Conservation (phyloP, 2,888 invertebrate species). For the Hypercompe scribonia region DNA sequence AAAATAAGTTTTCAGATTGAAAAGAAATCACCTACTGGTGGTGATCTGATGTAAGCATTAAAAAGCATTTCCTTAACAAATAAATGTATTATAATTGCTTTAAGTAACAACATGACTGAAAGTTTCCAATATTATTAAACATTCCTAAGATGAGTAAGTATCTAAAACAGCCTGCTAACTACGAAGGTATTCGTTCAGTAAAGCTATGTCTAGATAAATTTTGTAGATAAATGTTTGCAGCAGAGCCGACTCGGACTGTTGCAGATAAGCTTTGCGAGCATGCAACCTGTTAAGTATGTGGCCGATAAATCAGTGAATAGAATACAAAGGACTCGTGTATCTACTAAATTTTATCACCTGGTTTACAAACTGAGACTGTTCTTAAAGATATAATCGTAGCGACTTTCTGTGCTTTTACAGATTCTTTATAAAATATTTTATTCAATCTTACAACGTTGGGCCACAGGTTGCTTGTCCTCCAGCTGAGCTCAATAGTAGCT, state of each 20-base stretch:
- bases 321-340: slow-evolving; percentile 52
- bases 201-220: slow-evolving; percentile 66
- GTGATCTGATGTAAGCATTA: too few relatives aligned
- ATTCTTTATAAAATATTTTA: slow-evolving; percentile 31
- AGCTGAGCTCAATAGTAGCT: background rate
- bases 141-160: slow-evolving; percentile 49
- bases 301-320: slow-evolving; percentile 64
- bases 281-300: slow-evolving; percentile 66
- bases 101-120: slow-evolving; percentile 37
- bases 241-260: slow-evolving; percentile 55
- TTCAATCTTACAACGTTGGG: slow-evolving; percentile 5
- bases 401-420: slow-evolving; percentile 23
- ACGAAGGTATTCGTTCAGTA: slow-evolving; percentile 47
- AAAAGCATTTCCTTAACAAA: background rate
- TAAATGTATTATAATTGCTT: slow-evolving; percentile 25
- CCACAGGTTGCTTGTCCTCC: background rate
- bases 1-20: background rate
- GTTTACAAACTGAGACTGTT: slow-evolving; percentile 41
- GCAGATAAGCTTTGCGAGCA: slow-evolving; percentile 64
- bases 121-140: slow-evolving; percentile 42
- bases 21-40: background rate
- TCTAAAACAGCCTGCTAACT: slow-evolving; percentile 43
- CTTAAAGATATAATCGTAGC: slow-evolving; percentile 32
- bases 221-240: slow-evolving; percentile 64
- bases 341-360: slow-evolving; percentile 43